phyloP scores from a whole-genome alignment of 2,888 invertebrate genomes.

The Platypus cylindrus region DNA sequence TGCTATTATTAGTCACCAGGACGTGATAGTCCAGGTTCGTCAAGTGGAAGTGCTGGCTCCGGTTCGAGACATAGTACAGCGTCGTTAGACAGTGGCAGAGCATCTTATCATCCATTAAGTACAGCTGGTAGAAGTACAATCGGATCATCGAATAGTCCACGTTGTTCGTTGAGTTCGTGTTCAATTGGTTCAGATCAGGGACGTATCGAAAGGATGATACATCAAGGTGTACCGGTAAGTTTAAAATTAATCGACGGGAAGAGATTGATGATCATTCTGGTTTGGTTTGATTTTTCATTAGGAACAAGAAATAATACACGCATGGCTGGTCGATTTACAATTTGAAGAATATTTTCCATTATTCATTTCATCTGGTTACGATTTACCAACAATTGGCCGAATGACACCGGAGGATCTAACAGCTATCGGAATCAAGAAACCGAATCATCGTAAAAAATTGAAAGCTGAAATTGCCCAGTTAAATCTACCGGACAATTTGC shows the following conservation, averaged over 20 bases:
- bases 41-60: slow-evolving; percentile 76
- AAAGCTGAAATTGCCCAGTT: slow-evolving; percentile 93
- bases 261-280: slow-evolving; percentile 1
- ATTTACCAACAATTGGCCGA: slow-evolving; percentile 93
- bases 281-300: slow-evolving; percentile 27
- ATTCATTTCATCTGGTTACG: slow-evolving; percentile 92
- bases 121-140: slow-evolving; percentile 35
- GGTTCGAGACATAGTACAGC: slow-evolving; percentile 84
- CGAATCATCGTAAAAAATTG: slow-evolving; percentile 88
- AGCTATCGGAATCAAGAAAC: slow-evolving; percentile 87
- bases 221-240: slow-evolving; percentile 55
- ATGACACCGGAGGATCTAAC: slow-evolving; percentile 96
- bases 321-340: slow-evolving; percentile 87
- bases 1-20: slow-evolving; percentile 74
- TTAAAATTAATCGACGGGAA: not conserved
- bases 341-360: slow-evolving; percentile 91
- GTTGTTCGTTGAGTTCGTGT: slow-evolving; percentile 65
- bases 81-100: slow-evolving; percentile 81
- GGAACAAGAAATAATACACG: slow-evolving; percentile 89
- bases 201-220: slow-evolving; percentile 60
- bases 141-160: slow-evolving; percentile 45
- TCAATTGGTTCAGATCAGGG: slow-evolving; percentile 59
- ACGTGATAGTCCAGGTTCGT: slow-evolving; percentile 84
- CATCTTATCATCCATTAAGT: slow-evolving; percentile 58
- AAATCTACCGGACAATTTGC: slow-evolving; percentile 87